A percentile compares a stretch with the other conserved stretches of the same genome.
These are phyloP conservation scores for Nyctalus aviator DNA, from an alignment of 2,797 vertebrate genomes.

Conservation along the genomic window DNA sequence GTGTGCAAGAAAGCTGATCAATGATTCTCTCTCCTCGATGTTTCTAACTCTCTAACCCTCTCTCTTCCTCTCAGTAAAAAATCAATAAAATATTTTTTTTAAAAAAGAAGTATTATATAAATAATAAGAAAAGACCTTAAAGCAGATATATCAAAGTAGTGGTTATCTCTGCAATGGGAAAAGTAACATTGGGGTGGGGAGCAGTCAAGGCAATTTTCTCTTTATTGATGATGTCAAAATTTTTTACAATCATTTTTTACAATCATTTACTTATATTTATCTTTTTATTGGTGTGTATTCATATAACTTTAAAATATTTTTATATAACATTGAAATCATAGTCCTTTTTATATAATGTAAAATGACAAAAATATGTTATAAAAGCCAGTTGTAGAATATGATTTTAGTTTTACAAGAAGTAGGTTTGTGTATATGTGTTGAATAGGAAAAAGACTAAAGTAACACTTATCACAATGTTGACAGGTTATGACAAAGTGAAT, in stretches of 20 bases:
- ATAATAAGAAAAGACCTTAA: neutral
- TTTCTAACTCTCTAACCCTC: too few relatives aligned
- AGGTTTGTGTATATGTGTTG: neutral
- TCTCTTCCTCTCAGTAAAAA: too few relatives aligned
- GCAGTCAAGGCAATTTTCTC: neutral
- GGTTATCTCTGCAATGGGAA: neutral
- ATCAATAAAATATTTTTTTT: too few relatives aligned
- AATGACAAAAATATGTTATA: neutral
- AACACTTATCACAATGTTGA: neutral
- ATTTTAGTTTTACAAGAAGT: slow-evolving; percentile 38
- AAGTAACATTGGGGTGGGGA: neutral
- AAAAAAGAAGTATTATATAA: neutral
- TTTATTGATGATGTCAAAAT: neutral
- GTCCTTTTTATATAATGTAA: neutral
- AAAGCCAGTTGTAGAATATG: neutral
- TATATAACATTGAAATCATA: neutral
- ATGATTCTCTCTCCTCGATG: too few relatives aligned
- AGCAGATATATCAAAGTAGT: neutral
- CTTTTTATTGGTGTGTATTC: neutral
- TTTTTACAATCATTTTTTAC: neutral
- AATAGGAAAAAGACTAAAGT: neutral
- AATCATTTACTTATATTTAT: neutral
- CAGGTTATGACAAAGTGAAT: neutral
- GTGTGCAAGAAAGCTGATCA: too few relatives aligned
- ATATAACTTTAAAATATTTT: slow-evolving; percentile 27